phyloP scores from a whole-genome alignment of 2,888 invertebrate genomes.

The Rhingia campestris region DNA sequence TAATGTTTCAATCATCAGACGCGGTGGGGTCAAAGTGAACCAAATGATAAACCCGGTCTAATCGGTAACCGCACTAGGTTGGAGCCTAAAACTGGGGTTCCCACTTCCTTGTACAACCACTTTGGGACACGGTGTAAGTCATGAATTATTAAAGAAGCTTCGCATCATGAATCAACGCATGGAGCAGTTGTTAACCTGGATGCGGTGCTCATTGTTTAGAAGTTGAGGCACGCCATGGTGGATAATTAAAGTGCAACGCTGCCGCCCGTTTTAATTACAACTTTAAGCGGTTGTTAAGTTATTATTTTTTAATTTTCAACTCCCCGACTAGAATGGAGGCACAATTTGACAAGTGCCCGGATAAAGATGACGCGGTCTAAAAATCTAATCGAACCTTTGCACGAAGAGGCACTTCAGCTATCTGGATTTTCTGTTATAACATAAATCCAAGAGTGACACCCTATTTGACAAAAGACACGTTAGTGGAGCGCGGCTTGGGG shows the following conservation, averaged over 20 bases:
- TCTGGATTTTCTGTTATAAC: conserved; percentile 25
- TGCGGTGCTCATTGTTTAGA: conserved; percentile 14
- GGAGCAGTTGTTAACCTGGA: background rate
- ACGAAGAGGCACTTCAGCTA: conserved; percentile 18
- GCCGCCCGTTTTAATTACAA: conserved; percentile 55
- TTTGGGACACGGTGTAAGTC: conserved; percentile 10
- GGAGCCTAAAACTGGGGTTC: conserved; percentile 13
- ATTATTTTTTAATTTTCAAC: conserved; percentile 43
- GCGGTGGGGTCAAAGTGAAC: conserved; percentile 40
- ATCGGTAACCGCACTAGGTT: conserved; percentile 17
- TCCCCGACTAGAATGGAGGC: conserved; percentile 1
- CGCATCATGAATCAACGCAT: background rate
- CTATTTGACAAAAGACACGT: conserved; percentile 34
- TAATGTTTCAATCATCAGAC: conserved; percentile 62
- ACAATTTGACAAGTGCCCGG: conserved; percentile 31
- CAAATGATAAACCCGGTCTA: conserved; percentile 19
- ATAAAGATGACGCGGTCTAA: conserved; percentile 8
- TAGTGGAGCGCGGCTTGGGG: background rate
- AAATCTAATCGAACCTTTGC: conserved; percentile 5
- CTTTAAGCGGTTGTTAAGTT: conserved; percentile 57
- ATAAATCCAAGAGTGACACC: background rate
- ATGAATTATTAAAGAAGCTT: conserved; percentile 53
- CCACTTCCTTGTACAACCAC: conserved; percentile 33
- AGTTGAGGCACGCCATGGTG: background rate
- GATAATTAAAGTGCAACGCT: conserved; percentile 42